Base-by-base conservation (phyloP, 2,113 vertebrate genomes). In the Aspidoscelis tigris region DNA sequence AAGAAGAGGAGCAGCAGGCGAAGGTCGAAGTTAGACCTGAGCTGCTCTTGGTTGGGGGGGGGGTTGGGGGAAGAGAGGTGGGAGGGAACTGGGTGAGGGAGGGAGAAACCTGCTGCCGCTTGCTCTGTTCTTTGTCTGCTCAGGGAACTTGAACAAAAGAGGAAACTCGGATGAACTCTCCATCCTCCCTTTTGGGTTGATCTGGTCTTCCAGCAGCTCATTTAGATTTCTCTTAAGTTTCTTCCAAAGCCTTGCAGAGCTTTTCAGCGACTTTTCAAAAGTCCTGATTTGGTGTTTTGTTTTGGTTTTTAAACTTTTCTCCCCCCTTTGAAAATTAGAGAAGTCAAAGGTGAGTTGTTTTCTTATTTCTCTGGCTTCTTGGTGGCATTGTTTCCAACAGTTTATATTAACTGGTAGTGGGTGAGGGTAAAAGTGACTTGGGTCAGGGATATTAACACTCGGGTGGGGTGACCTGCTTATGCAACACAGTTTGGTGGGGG, bases 71-170 rank as follows among this genome's bases (percentile, higher is more conserved):
- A 83, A 88, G 89, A 82, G 82, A 89, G 90, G 84, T 81, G 88
- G 80, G 85, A 92, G 88, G 86, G 82, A 89, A 86, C 86, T 85
- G 91, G 93, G 93, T 81, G 93, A 90, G 94, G 89, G 90, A 94
- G 91, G 94, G 92, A 95, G 92, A 95, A 94, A 95, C 95, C 96
- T 95, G 95, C 96, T 86, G 95, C 92, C 81, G 93, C 93, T 94
- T 93, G 93, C 94, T 12, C 93, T 92, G 91, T 92, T 96, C 96
- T 97, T 97, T 97, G 96, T 97, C 95, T 97, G 95, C 94, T 95
- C 94, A 87, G 93, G 94, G 95, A 95, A 96, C 92, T 94, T 94
- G 95, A 96, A 97, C 96, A 96, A 97, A 97, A 96, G 96, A 93
- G 94, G 94, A 93, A 95, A 96, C 94, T 96, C 94, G 93, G 94